Base-by-base conservation (phyloP, 2,888 invertebrate genomes). In the Melinaea marsaeus region DNA sequence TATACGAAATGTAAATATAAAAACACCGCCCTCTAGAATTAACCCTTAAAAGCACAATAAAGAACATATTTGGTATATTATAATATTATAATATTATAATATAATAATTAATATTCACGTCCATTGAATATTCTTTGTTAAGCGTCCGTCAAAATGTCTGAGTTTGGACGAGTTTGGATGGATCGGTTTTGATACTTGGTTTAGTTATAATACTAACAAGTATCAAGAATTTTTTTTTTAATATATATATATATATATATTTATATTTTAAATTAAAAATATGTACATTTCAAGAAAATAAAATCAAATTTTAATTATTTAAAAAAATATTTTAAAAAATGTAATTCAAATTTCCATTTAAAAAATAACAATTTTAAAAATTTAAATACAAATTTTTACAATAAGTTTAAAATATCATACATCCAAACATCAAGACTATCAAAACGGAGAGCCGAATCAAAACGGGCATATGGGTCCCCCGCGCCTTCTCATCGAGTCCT, bases 101-200 rank as follows among this genome's bases (percentile, higher is more conserved):
- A n/a, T 79, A 76, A 80, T 84, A 87, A 88, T 88, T 86, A 88
- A 86, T 88, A 88, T 88, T 85, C 86, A 86, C 82, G 77, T 74
- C 78, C 77, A 79, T 84, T 79, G 78, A 83, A 79, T 79, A 79
- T 79, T 42, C 83, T 83, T 83, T 82, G 86, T 89, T 83, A 86
- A 75, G 74, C 82, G 88, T 88, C 89, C 86, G 80, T 89, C 89
- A 89, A 75, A 66, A 69, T 63, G 69, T 62, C 61, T 69, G 62
- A 63, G 61, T 63, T 62, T 66, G 69, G 62, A 55, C 67, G 61
- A 71, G 72, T 37, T 6, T 45, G 37, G 68, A 65, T 33, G 7
- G 3, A 54, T 46, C 11, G 0, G 11, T 67, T 59, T 83, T 81
- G 81, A 79, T 81, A 61, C 58, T 65, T 55, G 48, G 22, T 58